Evolutionary conservation across 2,113 vertebrate species (phyloP).

Genomic region (Donacobius atricapilla): DNA sequence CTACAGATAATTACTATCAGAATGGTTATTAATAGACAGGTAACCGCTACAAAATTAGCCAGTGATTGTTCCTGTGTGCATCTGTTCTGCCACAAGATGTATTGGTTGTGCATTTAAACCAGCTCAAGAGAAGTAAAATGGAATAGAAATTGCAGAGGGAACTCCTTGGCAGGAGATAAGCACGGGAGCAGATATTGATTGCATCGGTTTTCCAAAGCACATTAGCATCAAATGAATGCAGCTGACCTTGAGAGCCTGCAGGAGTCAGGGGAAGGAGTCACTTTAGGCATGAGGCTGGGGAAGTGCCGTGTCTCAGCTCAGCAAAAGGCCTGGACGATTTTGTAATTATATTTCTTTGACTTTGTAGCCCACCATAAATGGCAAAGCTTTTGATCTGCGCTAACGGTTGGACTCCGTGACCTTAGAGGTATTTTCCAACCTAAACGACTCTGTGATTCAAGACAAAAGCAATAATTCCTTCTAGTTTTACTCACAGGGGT

Average conservation of each 20-base stretch:
- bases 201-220: neutral
- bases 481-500: neutral
- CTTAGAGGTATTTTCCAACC: neutral
- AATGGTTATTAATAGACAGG: neutral
- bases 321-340: neutral
- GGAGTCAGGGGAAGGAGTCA: neutral
- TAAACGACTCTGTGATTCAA: neutral
- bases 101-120: neutral
- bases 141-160: neutral
- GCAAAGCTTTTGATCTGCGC: neutral
- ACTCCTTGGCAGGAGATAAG: slow-evolving; percentile 4
- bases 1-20: neutral
- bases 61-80: neutral
- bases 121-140: neutral
- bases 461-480: neutral
- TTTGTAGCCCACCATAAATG: neutral
- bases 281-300: neutral
- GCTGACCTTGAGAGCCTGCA: slow-evolving; percentile 28
- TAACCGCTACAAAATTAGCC: neutral
- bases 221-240: neutral
- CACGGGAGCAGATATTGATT: neutral
- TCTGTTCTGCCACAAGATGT: neutral
- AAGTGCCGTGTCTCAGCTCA: neutral
- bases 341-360: neutral
- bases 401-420: neutral